Conservation (phyloP, 2,888 invertebrate species). For the Masnerella sp. region DNA sequence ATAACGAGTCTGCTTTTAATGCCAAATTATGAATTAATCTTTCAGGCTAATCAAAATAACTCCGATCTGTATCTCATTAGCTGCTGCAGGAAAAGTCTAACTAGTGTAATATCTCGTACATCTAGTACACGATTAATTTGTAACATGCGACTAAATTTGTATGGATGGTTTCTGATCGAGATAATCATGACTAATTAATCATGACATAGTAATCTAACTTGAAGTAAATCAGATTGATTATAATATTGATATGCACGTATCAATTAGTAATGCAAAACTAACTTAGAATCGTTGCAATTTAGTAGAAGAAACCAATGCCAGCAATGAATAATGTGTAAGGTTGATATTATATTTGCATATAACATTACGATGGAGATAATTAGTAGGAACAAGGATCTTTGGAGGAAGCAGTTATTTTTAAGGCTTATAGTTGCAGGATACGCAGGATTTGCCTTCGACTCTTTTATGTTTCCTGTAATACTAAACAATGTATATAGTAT, state of each 20-base stretch:
- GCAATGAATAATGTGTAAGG: neutral
- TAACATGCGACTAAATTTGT: too few species aligned
- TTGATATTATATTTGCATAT: neutral
- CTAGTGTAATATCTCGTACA: too few species aligned
- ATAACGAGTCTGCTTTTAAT: too few species aligned
- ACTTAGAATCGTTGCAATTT: slow-evolving; percentile 7
- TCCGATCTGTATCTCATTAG: neutral
- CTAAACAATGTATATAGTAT: too few species aligned
- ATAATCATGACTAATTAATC: too few species aligned
- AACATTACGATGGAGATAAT: too few species aligned
- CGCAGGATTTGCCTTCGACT: too few species aligned
- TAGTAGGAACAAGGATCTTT: too few species aligned
- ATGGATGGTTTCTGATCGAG: neutral
- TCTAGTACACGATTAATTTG: neutral
- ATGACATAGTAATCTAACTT: neutral
- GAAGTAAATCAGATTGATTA: neutral
- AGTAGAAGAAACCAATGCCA: neutral
- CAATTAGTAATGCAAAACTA: slow-evolving; percentile 43
- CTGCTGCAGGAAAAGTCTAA: neutral
- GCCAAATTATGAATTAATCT: slow-evolving; percentile 3
- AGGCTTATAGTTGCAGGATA: slow-evolving; percentile 25
- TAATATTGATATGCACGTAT: slow-evolving; percentile 32
- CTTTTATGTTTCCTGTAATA: too few species aligned
- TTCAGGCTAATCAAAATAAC: slow-evolving; percentile 15
- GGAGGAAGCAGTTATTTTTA: too few species aligned